Evolutionary conservation across 2,113 vertebrate species (phyloP), one percentile per base, ranked within the genome.

Genomic region (Progne subis): DNA sequence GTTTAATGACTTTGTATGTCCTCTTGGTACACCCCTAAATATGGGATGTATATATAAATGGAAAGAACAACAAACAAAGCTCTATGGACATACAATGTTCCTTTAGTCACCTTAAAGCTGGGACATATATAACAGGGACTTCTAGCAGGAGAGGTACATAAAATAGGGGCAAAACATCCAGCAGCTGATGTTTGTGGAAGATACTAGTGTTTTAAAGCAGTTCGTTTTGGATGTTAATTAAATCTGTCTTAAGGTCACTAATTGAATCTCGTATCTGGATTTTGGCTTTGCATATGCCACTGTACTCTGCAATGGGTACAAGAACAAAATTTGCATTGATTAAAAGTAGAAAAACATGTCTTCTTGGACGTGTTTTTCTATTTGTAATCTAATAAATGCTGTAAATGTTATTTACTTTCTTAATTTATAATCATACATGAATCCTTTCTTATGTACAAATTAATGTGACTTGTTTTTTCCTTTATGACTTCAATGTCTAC

Each of bases 291-390:
- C 59, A 49, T 88, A 50, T 49, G 71, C 71, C 18, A 59, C 32
- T 61, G 44, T 89, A 43, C 56, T 49, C 31, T 64, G 57, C 41
- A 86, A 81, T 34, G 34, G 61, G 21, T 88, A 75, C 29, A 75
- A 92, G 88, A 90, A 93, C 31, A 49, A 78, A 56, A 90, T 91
- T 77, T 78, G 52, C 24, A 75, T 64, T 84, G 86, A 76, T 89
- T 60, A 32, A 29, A 60, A 64, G n/a, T 25, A 90, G 67, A 86
- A 91, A 82, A 93, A 29, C 21, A 71, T 8, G 10, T 55, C 18
- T 46, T 69, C 53, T 69, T 60, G 12, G 46, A 39, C 13, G 13
- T 44, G 5, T 11, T 69, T 69, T 78, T 39, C 55, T 78, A n/a
- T 78, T 86, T 0, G 6, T 39, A 55, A 70, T 70, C 34, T 67